Conservation (phyloP, 2,113 vertebrate species). For the Beaufortia kweichowensis region DNA sequence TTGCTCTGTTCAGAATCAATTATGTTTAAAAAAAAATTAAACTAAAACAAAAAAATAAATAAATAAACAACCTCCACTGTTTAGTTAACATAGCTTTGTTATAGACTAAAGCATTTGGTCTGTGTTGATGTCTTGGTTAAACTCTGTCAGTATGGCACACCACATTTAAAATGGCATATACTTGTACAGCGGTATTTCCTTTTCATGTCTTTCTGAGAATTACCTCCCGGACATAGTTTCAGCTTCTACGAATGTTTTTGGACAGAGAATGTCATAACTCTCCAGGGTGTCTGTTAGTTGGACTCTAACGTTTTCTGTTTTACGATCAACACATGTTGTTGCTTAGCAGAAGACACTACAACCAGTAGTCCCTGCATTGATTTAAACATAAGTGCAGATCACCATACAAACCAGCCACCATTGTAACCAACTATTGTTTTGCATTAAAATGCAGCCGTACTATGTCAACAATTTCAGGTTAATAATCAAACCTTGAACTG, state of each 20-base stretch:
- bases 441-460: conserved; percentile 31
- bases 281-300: background rate
- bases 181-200: too few species aligned
- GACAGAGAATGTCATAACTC: background rate
- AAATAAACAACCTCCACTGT: background rate
- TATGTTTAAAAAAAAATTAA: too few species aligned
- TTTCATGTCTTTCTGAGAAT: background rate
- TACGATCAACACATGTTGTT: background rate
- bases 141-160: background rate
- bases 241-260: background rate
- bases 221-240: background rate
- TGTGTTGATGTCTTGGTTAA: background rate
- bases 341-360: conserved; percentile 13
- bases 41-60: too few species aligned
- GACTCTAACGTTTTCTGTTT: background rate
- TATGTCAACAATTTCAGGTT: conserved; percentile 54
- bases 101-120: background rate
- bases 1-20: background rate
- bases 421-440: conserved; percentile 26
- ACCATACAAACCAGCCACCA: background rate
- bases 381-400: conserved; percentile 8
- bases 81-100: background rate
- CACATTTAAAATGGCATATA: background rate
- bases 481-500: conserved; percentile 52
- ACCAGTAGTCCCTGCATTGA: conserved; percentile 10